A percentile compares a stretch with the other conserved stretches of the same genome.
Conservation (phyloP, 2,888 invertebrate species). For the Cantharis rufa region DNA sequence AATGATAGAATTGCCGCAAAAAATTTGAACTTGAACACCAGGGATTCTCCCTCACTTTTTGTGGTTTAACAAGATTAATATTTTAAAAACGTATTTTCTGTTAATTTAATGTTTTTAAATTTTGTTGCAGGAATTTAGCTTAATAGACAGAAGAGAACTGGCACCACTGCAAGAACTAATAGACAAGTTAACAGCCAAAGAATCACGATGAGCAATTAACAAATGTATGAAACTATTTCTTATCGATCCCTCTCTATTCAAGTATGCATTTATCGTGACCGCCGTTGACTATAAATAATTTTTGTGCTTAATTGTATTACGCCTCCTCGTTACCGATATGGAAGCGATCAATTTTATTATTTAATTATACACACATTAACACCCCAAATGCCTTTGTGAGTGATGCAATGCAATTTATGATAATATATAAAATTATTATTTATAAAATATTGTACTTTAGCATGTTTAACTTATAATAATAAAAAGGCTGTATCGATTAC, state of each 20-base stretch:
- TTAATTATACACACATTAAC: neutral
- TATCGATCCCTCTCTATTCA: constrained; percentile 7
- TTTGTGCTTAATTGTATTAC: neutral
- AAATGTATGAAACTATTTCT: constrained; percentile 1
- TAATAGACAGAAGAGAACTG: constrained; percentile 95
- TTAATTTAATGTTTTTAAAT: neutral
- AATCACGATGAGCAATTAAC: constrained; percentile 70
- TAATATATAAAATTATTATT: neutral
- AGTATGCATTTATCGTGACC: constrained; percentile 21
- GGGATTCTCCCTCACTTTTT: too few species aligned
- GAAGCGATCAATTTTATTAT: neutral
- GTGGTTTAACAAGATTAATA: too few species aligned
- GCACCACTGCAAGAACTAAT: constrained; percentile 97
- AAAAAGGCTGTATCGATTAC: neutral
- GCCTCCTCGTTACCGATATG: neutral
- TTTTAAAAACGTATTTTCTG: too few species aligned
- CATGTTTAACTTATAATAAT: neutral
- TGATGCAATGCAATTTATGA: neutral
- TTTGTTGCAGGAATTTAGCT: constrained; percentile 86
- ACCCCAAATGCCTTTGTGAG: neutral
- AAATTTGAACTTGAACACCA: too few species aligned
- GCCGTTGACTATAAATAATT: constrained; percentile 8
- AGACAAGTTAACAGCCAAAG: constrained; percentile 91
- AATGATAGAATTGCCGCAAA: too few species aligned
- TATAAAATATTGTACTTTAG: neutral